Conservation (phyloP, 2,113 vertebrate genomes). For the Microtus richardsoni region DNA sequence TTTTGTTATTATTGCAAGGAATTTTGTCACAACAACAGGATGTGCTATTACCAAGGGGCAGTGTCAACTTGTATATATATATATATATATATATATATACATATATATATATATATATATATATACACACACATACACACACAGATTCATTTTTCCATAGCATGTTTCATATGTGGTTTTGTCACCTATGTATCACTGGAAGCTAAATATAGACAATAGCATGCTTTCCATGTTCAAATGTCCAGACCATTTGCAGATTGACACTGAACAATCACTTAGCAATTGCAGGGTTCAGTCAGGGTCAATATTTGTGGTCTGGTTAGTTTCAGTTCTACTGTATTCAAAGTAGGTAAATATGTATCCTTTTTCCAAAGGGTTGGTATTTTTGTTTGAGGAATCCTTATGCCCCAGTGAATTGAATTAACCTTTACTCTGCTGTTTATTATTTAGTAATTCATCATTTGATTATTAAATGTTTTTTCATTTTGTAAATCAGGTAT, state of each 20-base stretch:
- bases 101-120: background rate
- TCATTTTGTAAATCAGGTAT: background rate
- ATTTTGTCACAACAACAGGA: background rate
- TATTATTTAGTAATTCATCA: background rate
- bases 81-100: background rate
- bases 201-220: background rate
- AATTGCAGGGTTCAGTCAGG: background rate
- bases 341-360: background rate
- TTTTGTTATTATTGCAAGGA: background rate
- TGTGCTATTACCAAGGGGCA: background rate
- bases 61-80: background rate
- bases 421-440: background rate
- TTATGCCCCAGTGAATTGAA: slow-evolving; percentile 3
- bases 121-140: background rate
- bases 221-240: background rate
- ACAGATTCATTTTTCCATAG: background rate
- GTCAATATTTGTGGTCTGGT: slow-evolving; percentile 45
- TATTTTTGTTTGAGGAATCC: background rate
- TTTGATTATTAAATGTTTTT: slow-evolving; percentile 19
- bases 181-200: background rate
- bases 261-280: background rate
- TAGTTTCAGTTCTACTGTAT: slow-evolving; percentile 35
- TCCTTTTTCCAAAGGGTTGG: background rate
- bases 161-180: background rate
- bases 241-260: background rate